Conservation (phyloP, 2,113 vertebrate species). For the Xiphophorus maculatus region DNA sequence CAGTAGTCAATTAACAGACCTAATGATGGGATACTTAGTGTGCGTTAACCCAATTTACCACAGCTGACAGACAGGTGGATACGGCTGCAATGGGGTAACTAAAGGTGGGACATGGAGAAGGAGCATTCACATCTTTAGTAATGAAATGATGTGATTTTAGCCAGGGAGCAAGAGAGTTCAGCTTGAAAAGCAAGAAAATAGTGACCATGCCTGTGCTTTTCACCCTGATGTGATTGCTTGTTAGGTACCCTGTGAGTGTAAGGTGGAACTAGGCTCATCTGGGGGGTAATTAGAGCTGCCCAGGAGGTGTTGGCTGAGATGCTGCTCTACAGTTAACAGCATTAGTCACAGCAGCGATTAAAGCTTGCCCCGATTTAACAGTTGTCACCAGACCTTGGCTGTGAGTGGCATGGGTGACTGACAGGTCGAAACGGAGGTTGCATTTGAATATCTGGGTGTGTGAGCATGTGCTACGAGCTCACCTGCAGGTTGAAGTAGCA, state of each 20-base stretch:
- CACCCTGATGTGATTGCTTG: neutral
- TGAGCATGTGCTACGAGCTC: neutral
- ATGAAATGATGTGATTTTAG: constrained; percentile 7
- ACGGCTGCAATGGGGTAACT: constrained; percentile 55
- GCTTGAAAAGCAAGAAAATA: constrained; percentile 1
- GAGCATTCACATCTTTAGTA: neutral
- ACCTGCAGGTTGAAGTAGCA: neutral
- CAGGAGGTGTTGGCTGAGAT: constrained; percentile 57
- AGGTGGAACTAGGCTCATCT: constrained; percentile 40
- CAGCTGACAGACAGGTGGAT: constrained; percentile 56
- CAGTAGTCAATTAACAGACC: constrained; percentile 77
- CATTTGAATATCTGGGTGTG: constrained; percentile 20
- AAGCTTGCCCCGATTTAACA: constrained; percentile 74
- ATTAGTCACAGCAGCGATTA: constrained; percentile 54
- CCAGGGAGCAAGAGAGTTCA: constrained; percentile 5
- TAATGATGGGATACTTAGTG: constrained; percentile 80
- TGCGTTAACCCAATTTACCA: constrained; percentile 78
- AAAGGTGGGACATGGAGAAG: constrained; percentile 38
- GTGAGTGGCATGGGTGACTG: constrained; percentile 71
- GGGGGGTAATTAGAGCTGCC: constrained; percentile 63
- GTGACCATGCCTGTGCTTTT: constrained; percentile 1
- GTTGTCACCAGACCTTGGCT: constrained; percentile 72
- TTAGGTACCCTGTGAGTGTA: constrained; percentile 42
- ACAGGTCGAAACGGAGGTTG: constrained; percentile 46
- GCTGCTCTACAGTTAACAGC: constrained; percentile 67